These are phyloP conservation scores for Glyptemys insculpta DNA, from an alignment of 2,797 vertebrate genomes.

Conservation along the genomic window DNA sequence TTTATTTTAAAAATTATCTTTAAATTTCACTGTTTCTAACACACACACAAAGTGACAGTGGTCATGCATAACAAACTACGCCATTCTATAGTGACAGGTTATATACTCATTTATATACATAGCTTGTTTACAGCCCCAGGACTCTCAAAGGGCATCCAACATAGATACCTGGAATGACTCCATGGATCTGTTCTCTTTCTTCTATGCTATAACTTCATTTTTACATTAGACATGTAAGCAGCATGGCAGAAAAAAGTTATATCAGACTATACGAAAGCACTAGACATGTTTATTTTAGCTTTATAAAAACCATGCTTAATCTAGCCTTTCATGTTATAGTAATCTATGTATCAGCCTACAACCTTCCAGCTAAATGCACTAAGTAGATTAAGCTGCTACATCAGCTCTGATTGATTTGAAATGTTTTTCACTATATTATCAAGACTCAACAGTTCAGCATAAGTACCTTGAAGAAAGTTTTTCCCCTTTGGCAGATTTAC, in stretches of 20 bases:
- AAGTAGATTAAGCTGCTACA: slow-evolving; percentile 67
- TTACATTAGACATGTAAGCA: slow-evolving; percentile 49
- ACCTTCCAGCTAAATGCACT: slow-evolving; percentile 60
- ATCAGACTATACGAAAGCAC: slow-evolving; percentile 41
- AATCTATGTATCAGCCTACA: slow-evolving; percentile 57
- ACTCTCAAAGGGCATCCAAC: neutral
- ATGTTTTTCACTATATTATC: slow-evolving; percentile 66
- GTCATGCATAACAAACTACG: neutral
- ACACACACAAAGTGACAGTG: neutral
- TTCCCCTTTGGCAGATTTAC: slow-evolving; percentile 64
- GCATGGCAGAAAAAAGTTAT: slow-evolving; percentile 54
- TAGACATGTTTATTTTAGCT: slow-evolving; percentile 64
- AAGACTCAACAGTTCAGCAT: slow-evolving; percentile 65
- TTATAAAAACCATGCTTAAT: slow-evolving; percentile 62
- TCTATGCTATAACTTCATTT: neutral
- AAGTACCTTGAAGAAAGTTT: slow-evolving; percentile 71
- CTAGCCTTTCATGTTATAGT: slow-evolving; percentile 47
- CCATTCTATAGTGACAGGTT: neutral
- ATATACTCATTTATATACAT: slow-evolving; percentile 36
- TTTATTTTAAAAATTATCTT: slow-evolving; percentile 21
- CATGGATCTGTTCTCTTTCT: neutral
- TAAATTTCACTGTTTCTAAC: neutral
- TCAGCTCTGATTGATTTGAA: slow-evolving; percentile 68
- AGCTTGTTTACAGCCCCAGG: slow-evolving; percentile 13
- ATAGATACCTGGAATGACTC: neutral